Evolutionary conservation across 2,888 invertebrate genomes (phyloP).

Genomic region (Bellardia bayeri): DNA sequence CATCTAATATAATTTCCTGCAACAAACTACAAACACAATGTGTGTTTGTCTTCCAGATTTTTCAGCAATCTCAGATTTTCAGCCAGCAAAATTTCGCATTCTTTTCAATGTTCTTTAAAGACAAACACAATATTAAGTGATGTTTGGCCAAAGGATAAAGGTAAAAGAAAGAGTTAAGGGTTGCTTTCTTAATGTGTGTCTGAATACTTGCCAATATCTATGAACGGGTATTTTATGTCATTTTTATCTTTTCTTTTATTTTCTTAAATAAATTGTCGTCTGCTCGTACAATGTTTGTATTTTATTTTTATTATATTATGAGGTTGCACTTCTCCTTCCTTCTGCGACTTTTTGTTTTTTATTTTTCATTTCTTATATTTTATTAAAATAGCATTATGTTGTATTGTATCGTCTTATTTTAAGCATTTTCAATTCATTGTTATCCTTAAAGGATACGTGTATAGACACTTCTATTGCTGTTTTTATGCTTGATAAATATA

Average conservation of each 20-base stretch:
- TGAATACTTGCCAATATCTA: conserved; percentile 22
- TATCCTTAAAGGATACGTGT: conserved; percentile 44
- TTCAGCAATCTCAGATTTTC: conserved; percentile 35
- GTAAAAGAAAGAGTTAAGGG: conserved; percentile 62
- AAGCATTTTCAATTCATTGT: conserved; percentile 41
- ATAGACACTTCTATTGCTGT: background rate
- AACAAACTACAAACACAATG: conserved; percentile 33
- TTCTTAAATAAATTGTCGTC: conserved; percentile 7
- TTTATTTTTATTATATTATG: conserved; percentile 53
- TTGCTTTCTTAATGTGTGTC: conserved; percentile 35
- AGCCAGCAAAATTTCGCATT: conserved; percentile 33
- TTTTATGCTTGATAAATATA: conserved; percentile 13
- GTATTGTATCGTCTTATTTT: conserved; percentile 13
- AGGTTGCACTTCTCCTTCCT: background rate
- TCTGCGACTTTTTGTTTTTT: conserved; percentile 40
- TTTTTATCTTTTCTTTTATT: background rate
- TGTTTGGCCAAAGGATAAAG: conserved; percentile 42
- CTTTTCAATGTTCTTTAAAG: conserved; percentile 31
- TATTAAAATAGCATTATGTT: conserved; percentile 51
- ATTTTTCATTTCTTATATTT: conserved; percentile 23
- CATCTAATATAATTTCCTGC: conserved; percentile 63
- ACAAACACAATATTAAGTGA: conserved; percentile 21
- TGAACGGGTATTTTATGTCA: conserved; percentile 18
- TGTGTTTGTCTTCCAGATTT: conserved; percentile 16
- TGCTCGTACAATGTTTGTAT: conserved; percentile 25